Evolutionary conservation across 2,888 invertebrate genomes (phyloP).

Genomic region (Eilema caniola): DNA sequence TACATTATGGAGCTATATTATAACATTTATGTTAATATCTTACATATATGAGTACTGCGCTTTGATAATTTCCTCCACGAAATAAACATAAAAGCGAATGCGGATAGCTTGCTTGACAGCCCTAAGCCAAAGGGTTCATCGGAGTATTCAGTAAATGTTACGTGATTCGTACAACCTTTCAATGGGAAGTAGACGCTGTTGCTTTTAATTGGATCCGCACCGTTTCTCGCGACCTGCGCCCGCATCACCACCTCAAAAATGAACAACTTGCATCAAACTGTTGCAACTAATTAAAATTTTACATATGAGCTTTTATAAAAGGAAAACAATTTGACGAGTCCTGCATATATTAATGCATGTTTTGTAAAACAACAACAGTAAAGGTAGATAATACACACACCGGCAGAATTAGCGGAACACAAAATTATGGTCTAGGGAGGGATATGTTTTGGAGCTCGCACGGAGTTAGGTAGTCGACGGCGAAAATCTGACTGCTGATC

Average conservation of each 20-base stretch:
- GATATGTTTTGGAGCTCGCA: too few relatives aligned
- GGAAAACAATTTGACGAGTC: neutral
- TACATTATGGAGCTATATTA: neutral
- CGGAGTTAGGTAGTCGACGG: too few relatives aligned
- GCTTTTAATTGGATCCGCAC: constrained; percentile 73
- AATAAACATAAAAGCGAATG: neutral
- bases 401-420: too few relatives aligned
- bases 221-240: constrained; percentile 59
- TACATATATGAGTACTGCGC: too few relatives aligned
- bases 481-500: too few relatives aligned
- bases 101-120: constrained; percentile 17
- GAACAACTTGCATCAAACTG: constrained; percentile 63
- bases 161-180: constrained; percentile 58
- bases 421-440: too few relatives aligned
- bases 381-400: too few relatives aligned
- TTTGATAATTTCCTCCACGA: neutral
- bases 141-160: constrained; percentile 47
- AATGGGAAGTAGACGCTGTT: constrained; percentile 62
- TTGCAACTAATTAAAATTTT: constrained; percentile 64
- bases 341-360: neutral
- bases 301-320: constrained; percentile 51
- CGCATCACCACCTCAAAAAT: constrained; percentile 64
- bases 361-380: neutral
- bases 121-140: constrained; percentile 45
- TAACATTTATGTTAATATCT: neutral